Evolutionary conservation across 2,888 invertebrate genomes (phyloP).

Genomic region (Mimachlamys varia): DNA sequence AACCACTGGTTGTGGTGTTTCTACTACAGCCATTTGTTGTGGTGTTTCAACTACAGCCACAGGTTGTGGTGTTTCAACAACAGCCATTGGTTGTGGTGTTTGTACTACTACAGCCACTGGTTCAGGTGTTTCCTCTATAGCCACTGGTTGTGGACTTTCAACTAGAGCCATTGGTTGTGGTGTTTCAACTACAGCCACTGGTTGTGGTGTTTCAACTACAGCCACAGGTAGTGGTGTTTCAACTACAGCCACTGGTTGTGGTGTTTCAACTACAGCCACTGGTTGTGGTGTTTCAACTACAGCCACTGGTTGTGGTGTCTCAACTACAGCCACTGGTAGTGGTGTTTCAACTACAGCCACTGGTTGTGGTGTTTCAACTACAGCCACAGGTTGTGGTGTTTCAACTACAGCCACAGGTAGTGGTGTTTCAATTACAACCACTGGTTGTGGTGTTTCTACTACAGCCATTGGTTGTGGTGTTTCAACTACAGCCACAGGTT

Average conservation of each 20-base stretch:
- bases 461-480: not conserved
- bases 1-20: not conserved
- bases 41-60: not conserved
- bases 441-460: not conserved
- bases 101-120: not conserved
- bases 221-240: not conserved
- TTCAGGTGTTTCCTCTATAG: not conserved
- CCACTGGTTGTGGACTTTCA: not conserved
- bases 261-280: not conserved
- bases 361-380: not conserved
- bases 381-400: not conserved
- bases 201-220: slow-evolving; percentile 18
- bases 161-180: not conserved
- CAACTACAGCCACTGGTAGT: slow-evolving; percentile 5
- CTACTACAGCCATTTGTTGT: not conserved
- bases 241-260: not conserved
- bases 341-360: not conserved
- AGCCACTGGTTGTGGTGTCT: slow-evolving; percentile 17
- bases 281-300: not conserved
- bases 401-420: not conserved
- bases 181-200: not conserved
- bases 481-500: not conserved
- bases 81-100: not conserved
- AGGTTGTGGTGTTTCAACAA: slow-evolving; percentile 5
- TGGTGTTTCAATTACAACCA: slow-evolving; percentile 24